These are phyloP conservation scores for Drosophila erecta DNA, from an alignment of 1,140 invertebrate genomes.

Conservation along the genomic window DNA sequence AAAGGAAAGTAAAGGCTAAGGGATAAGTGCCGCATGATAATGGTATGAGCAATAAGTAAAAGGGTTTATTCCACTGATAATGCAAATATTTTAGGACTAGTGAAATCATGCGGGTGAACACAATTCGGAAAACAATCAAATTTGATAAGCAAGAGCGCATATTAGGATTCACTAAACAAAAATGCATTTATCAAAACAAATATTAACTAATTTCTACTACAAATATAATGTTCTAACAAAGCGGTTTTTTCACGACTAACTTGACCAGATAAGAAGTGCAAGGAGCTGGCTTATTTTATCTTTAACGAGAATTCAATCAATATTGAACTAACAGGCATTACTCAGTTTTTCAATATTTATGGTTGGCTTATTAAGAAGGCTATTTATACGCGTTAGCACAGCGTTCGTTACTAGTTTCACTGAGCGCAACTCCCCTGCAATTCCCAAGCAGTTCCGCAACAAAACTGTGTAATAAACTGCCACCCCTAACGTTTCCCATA, in stretches of 20 bases:
- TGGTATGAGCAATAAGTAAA: conserved; percentile 12
- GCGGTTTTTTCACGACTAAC: conserved; percentile 12
- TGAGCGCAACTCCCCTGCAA: not conserved
- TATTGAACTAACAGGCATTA: not conserved
- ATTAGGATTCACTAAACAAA: not conserved
- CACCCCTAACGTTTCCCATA: not conserved
- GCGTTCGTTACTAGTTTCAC: not conserved
- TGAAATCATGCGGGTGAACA: conserved; percentile 7
- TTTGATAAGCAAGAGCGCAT: not conserved
- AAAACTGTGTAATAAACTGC: conserved; percentile 15
- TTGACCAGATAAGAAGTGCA: not conserved
- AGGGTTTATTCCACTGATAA: conserved; percentile 6
- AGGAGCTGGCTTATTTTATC: not conserved
- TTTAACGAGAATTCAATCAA: not conserved
- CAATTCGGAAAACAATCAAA: not conserved
- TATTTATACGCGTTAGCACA: conserved; percentile 3
- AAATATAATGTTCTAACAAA: not conserved
- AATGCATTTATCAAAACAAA: not conserved
- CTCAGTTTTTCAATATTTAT: not conserved
- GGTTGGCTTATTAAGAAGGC: not conserved
- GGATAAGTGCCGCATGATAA: conserved; percentile 34
- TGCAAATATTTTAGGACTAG: not conserved
- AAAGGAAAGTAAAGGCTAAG: not conserved
- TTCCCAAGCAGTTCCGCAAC: too few relatives aligned
- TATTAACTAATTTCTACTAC: not conserved